Evolutionary conservation across 2,888 invertebrate genomes (phyloP).

Genomic region (Heliothis peltigera): DNA sequence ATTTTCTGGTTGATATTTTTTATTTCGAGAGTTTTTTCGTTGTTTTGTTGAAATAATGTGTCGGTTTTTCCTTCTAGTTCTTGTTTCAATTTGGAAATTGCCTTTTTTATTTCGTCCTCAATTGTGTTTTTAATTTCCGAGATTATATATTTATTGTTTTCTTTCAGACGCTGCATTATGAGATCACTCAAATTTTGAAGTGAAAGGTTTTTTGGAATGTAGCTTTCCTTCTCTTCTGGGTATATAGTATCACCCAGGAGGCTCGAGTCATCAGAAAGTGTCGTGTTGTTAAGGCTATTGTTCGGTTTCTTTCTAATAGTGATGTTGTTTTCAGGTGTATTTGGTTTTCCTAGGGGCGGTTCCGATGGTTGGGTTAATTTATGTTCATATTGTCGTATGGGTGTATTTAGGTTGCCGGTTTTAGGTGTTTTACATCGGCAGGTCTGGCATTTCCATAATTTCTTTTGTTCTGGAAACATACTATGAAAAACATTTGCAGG

Average conservation of each 20-base stretch:
- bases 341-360: too few relatives aligned
- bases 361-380: background rate
- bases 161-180: slow-evolving; percentile 19
- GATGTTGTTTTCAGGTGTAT: too few relatives aligned
- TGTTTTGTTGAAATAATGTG: too few relatives aligned
- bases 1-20: too few relatives aligned
- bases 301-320: background rate
- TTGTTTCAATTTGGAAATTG: slow-evolving; percentile 11
- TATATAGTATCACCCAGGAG: background rate
- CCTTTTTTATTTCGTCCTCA: slow-evolving; percentile 11
- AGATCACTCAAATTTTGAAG: slow-evolving; percentile 8
- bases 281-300: background rate
- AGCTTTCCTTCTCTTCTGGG: background rate
- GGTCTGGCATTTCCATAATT: background rate
- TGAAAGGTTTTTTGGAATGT: too few relatives aligned
- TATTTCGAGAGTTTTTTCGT: too few relatives aligned
- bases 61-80: background rate
- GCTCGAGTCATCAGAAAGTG: background rate
- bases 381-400: background rate
- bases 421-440: background rate
- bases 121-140: slow-evolving; percentile 9
- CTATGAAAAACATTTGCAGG: background rate
- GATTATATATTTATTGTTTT: slow-evolving; percentile 24
- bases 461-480: background rate
- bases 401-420: slow-evolving; percentile 1